phyloP scores from a whole-genome alignment of 2,113 vertebrate genomes.

The Coreoperca whiteheadi region DNA sequence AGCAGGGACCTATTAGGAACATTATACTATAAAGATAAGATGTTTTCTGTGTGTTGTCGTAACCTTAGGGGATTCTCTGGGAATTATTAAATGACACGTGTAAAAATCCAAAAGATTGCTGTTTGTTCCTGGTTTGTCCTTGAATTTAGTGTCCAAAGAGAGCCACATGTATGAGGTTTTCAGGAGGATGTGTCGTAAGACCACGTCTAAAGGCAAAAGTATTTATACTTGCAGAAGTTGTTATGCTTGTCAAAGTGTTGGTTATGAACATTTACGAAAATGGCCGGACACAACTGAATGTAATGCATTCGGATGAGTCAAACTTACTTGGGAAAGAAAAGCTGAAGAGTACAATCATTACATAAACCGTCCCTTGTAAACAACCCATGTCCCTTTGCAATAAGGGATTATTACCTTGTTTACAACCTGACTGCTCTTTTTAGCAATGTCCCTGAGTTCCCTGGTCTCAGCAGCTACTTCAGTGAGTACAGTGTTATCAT shows the following conservation, averaged over 20 bases:
- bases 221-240: too few relatives aligned
- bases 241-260: too few relatives aligned
- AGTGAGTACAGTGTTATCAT: neutral
- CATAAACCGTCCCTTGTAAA: neutral
- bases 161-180: neutral
- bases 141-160: neutral
- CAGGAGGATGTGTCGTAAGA: neutral
- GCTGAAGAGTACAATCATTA: neutral
- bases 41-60: conserved; percentile 11
- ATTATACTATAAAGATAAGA: conserved; percentile 44
- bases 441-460: neutral
- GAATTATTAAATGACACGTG: neutral
- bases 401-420: neutral
- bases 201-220: neutral
- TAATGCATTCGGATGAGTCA: neutral
- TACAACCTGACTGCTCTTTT: neutral
- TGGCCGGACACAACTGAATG: neutral
- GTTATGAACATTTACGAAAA: too few relatives aligned
- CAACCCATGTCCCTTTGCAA: too few relatives aligned
- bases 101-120: neutral
- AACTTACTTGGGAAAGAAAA: neutral
- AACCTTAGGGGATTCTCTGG: conserved; percentile 15
- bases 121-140: neutral
- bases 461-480: neutral
- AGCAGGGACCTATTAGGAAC: neutral